Evolutionary conservation across 2,888 invertebrate species (phyloP).

Genomic region (Drosophila pseudotakahashii): DNA sequence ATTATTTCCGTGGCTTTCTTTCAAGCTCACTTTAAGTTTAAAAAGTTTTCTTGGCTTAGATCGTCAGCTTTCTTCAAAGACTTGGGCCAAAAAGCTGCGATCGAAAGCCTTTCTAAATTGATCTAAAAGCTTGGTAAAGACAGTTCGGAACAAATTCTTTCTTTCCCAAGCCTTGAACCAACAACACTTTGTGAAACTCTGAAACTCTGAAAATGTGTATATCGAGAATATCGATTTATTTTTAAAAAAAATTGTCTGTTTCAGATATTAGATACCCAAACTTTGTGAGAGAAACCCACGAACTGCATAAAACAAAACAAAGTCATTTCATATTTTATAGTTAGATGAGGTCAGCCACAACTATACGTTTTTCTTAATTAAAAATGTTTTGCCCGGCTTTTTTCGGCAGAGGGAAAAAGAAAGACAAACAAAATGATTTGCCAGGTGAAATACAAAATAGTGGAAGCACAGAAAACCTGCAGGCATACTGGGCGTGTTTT

Average conservation of each 20-base stretch:
- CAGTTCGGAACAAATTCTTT: not conserved
- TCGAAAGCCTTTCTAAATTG: not conserved
- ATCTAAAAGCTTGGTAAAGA: constrained; percentile 6
- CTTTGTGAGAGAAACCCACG: not conserved
- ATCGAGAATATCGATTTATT: not conserved
- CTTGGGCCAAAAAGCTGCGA: constrained; percentile 5
- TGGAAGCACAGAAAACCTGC: not conserved
- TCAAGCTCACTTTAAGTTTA: not conserved
- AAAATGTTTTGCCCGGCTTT: not conserved
- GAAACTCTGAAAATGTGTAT: not conserved
- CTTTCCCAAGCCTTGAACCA: constrained; percentile 17
- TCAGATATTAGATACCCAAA: not conserved
- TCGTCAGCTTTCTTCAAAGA: constrained; percentile 9
- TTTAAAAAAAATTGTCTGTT: not conserved
- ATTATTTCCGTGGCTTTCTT: not conserved
- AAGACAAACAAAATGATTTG: not conserved
- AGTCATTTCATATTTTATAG: not conserved
- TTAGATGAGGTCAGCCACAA: not conserved
- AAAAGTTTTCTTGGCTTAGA: not conserved
- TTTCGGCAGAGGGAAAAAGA: not conserved
- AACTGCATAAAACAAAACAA: not conserved
- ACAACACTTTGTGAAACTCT: no score
- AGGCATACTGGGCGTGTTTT: not conserved
- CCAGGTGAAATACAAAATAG: not conserved
- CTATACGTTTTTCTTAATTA: not conserved